Evolutionary conservation across 2,888 invertebrate species (phyloP), one percentile per base, ranked within the genome.

Genomic region (Megaustenia siamemsis): DNA sequence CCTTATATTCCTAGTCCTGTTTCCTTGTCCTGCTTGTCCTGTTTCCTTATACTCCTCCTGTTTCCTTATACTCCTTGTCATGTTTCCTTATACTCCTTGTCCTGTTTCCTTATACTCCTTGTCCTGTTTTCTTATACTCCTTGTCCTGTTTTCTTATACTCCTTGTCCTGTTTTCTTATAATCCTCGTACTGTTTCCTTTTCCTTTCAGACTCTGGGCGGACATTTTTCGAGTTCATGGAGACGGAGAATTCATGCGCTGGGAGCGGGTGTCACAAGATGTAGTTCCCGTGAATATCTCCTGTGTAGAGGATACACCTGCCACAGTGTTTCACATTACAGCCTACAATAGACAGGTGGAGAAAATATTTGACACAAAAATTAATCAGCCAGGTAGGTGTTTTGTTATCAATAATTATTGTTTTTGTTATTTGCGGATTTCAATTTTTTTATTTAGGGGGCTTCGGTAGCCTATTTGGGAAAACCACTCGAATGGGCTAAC

Each of bases 311-410:
- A 98, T 95, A 97, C 97, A 88, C 98, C 98, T 80, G 97, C 98
- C 95, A 98, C 98, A 94, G 97, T 98, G 94, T 99, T 98, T 95
- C 99, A 99, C 95, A 98, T 99, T 95, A 98, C 98, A 93, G 99
- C 99, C 92, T 99, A 99, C 96, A 99, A 98, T 95, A 97, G 98
- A 93, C 98, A 99, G 95, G 98, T 99, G 93, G 98, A 99, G 95
- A 99, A 98, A 95, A 98, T 99, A 92, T 96, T 99, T 92, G 99
- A 99, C 94, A 98, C 98, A 89, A 97, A 97, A 96, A 97, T 99
- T 94, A 96, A 97, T 86, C 98, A 99, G 94, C 98, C 99, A 94
- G 98, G 98, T 98, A 94, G 95, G 94, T 82, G 53, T n/a, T 24
- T 24, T 43, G 5, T 10, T 68, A 38, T 53, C 18, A 24, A 5